Base-by-base conservation (phyloP, 1,140 invertebrate genomes). In the Anoplophora glabripennis region DNA sequence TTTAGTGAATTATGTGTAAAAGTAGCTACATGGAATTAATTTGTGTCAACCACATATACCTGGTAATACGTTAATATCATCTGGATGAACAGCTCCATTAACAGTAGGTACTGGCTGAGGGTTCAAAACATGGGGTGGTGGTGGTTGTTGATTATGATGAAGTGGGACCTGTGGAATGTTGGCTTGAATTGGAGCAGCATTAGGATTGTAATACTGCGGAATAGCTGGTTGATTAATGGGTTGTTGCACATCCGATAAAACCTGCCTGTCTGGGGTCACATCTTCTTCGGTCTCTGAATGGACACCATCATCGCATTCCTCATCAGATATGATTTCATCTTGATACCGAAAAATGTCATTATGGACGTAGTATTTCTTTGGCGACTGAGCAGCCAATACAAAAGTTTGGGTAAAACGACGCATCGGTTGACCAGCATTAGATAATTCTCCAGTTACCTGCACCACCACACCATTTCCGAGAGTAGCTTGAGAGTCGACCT, bases 271-370 rank as follows among this genome's bases (percentile, higher is more conserved):
- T 4, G 66, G 44, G 4, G 38, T 35, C 12, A 54, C 55, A 9
- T 86, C 84, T 61, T 90, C 87, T 53, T 89, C 88, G 38, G 83
- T 83, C 67, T 88, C 85, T 15, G 84, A 83, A 51, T 85, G 85
- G 15, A 80, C 81, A 17, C 74, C 78, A 68, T 57, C 67, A 45
- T 78, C 77, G 62, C 79, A 79, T 65, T 92, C 89, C 66, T 92
- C 90, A 69, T 94, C 91, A 53, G 83, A 81, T 67, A 89, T 88
- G 35, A 90, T 84, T 66, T 90, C 86, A 77, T 92, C 85, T 82
- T 98, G 95, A 75, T 98, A 99, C 52, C 95, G 89, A 78, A 99
- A 99, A 72, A 99, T 98, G 77, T 98, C 95, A 79, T 98, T 99
- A 74, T 95, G 93, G 14, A 98, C 95, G 74, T 98, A 98, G 79